Conservation (phyloP, 1,140 invertebrate species). For the Ridgeia piscesae region DNA sequence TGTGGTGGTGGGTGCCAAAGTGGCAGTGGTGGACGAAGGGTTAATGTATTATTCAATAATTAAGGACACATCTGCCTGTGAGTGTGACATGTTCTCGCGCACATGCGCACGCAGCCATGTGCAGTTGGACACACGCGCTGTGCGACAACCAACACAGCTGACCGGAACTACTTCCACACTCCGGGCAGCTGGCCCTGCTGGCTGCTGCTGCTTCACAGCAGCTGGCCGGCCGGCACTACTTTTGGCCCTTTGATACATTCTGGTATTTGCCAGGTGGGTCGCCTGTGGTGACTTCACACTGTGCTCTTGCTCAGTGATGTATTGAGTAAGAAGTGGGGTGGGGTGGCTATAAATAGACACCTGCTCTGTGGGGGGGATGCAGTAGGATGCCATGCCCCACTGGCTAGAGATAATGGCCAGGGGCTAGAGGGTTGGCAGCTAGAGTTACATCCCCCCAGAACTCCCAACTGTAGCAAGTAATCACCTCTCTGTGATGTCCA, state of each 20-base stretch:
- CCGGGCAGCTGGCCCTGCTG: not conserved
- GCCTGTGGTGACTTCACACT: constrained; percentile 3
- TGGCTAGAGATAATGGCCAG: not conserved
- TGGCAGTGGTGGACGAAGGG: not conserved
- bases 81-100: not conserved
- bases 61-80: not conserved
- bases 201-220: not conserved
- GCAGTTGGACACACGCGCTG: not conserved
- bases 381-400: not conserved
- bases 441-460: not conserved
- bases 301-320: not conserved
- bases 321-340: not conserved
- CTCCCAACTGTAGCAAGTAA: not conserved
- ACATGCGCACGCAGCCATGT: not conserved
- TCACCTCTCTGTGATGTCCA: not conserved
- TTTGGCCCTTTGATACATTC: not conserved
- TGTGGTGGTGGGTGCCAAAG: not conserved
- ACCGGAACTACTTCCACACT: not conserved
- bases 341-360: not conserved
- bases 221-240: not conserved
- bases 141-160: not conserved
- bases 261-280: constrained; percentile 3
- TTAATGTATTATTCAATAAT: constrained; percentile 7
- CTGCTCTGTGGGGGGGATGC: not conserved
- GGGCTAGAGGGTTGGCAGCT: not conserved